Percentiles rank a stretch among this genome's conserved stretches.
Conservation (phyloP, 2,113 vertebrate genomes). For the Callorhinus ursinus region DNA sequence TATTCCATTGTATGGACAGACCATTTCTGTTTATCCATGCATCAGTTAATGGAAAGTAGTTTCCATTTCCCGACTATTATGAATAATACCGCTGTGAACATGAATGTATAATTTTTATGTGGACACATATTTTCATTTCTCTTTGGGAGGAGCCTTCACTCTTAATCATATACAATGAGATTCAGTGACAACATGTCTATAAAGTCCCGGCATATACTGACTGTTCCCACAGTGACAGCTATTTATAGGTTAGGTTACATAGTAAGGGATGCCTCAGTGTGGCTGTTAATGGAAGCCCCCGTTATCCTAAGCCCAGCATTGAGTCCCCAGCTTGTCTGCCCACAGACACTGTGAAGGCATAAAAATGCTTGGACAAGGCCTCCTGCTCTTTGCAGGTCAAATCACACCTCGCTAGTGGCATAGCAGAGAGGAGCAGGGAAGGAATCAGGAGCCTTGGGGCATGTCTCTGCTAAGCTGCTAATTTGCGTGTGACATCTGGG, state of each 20-base stretch:
- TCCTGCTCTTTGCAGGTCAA: neutral
- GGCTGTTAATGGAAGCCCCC: neutral
- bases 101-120: neutral
- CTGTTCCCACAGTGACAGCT: neutral
- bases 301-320: neutral
- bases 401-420: neutral
- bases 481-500: neutral
- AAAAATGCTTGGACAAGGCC: neutral
- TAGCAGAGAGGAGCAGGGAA: neutral
- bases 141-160: neutral
- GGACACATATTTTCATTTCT: neutral
- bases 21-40: neutral
- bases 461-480: neutral
- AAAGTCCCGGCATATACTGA: neutral
- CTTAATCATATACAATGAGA: neutral
- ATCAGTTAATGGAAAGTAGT: neutral
- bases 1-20: neutral
- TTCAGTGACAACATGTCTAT: neutral
- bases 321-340: neutral
- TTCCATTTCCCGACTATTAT: neutral
- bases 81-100: neutral
- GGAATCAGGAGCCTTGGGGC: neutral
- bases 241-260: accelerated
- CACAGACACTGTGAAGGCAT: neutral
- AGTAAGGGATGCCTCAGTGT: neutral